Percentiles rank a stretch among this genome's conserved stretches.
phyloP scores from a whole-genome alignment of 1,140 invertebrate species.

The Melanaphis sacchari region DNA sequence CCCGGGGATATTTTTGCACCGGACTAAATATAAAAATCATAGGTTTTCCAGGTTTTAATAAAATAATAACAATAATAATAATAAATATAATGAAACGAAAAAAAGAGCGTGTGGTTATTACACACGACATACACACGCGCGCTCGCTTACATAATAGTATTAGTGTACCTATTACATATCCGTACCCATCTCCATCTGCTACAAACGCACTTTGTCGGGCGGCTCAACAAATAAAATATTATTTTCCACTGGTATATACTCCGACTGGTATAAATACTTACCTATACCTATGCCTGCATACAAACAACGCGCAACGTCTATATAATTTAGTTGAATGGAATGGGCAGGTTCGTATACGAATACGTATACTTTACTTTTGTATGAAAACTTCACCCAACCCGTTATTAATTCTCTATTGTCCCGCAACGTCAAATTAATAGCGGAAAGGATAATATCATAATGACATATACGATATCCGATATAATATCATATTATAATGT shows the following conservation, averaged over 20 bases:
- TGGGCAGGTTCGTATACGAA: not conserved
- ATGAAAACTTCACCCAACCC: not conserved
- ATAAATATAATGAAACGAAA: not conserved
- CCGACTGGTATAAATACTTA: not conserved
- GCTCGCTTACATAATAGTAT: not conserved
- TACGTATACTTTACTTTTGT: not conserved
- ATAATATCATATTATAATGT: not conserved
- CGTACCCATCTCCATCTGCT: not conserved
- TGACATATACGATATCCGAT: not conserved
- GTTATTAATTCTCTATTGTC: conserved; percentile 33
- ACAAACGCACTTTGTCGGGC: not conserved
- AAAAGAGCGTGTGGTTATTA: not conserved
- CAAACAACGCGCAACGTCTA: not conserved
- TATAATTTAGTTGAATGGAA: not conserved
- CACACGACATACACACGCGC: not conserved
- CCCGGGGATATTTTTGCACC: not conserved
- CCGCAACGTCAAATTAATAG: conserved; percentile 34
- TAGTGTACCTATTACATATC: not conserved
- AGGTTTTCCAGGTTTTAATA: not conserved
- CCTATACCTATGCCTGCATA: not conserved
- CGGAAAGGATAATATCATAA: conserved; percentile 19
- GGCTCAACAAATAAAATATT: conserved; percentile 31
- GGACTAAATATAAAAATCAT: conserved; percentile 18
- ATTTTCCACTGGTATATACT: conserved; percentile 12
- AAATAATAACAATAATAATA: not conserved